phyloP scores from a whole-genome alignment of 2,888 invertebrate species.

The Coelogynopora nodosa region DNA sequence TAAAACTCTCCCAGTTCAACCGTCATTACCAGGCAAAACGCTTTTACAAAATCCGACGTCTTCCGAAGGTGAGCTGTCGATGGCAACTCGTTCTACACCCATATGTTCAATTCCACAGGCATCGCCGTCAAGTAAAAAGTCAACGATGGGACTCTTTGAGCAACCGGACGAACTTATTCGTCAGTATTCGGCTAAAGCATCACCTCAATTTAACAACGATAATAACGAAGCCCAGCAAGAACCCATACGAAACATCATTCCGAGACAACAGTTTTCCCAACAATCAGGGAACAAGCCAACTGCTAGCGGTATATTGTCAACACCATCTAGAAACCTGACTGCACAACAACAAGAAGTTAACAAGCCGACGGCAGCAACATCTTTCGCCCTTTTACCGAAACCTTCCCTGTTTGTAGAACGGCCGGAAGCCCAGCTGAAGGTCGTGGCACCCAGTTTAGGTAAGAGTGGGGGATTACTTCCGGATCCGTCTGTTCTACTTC shows the following conservation, averaged over 20 bases:
- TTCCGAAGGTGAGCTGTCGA: background rate
- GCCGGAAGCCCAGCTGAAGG: background rate
- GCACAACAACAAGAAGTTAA: background rate
- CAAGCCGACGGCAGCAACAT: too few relatives aligned
- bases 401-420: too few relatives aligned
- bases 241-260: background rate
- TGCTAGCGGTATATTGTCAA: background rate
- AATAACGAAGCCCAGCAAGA: background rate
- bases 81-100: background rate
- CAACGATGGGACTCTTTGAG: background rate
- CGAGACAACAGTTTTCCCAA: too few relatives aligned
- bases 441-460: background rate
- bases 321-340: background rate
- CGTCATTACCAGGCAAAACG: too few relatives aligned
- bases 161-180: background rate
- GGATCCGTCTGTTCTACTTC: background rate
- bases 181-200: background rate
- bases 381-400: background rate
- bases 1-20: too few relatives aligned
- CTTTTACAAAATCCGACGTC: background rate
- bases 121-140: background rate
- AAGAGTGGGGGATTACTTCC: background rate
- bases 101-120: background rate
- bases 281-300: too few relatives aligned
- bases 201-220: background rate